phyloP scores from a whole-genome alignment of 1,140 invertebrate species.

The Chironomus tepperi region DNA sequence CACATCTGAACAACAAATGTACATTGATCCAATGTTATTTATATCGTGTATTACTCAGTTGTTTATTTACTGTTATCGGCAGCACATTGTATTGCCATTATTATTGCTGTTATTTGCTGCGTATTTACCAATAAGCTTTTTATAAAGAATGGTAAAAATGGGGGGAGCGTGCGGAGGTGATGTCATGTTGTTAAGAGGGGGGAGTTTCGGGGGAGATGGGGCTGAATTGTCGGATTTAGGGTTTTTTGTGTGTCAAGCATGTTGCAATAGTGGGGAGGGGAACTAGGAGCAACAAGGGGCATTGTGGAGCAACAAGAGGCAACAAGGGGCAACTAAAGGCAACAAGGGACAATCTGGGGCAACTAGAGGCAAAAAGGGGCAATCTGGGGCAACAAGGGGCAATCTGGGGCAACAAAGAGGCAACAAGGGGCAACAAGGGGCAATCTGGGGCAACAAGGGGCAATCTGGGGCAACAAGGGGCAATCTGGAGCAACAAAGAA shows the following conservation, averaged over 20 bases:
- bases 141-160: too few relatives aligned
- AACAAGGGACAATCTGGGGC: neutral
- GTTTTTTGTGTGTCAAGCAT: too few relatives aligned
- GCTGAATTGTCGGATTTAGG: too few relatives aligned
- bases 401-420: neutral
- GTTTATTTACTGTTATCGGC: constrained; percentile 13
- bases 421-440: neutral
- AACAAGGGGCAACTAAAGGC: neutral
- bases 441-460: neutral
- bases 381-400: too few relatives aligned
- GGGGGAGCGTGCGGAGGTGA: too few relatives aligned
- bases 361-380: neutral
- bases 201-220: too few relatives aligned
- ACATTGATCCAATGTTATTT: neutral
- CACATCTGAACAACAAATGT: neutral
- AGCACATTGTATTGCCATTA: neutral
- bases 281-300: neutral
- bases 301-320: too few relatives aligned
- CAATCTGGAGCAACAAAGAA: neutral
- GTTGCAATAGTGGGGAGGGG: too few relatives aligned
- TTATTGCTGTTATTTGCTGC: too few relatives aligned
- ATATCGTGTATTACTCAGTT: neutral
- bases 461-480: too few relatives aligned
- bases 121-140: too few relatives aligned
- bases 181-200: too few relatives aligned